Base-by-base conservation (phyloP, 2,888 invertebrate genomes). In the Aleiodes alternator region DNA sequence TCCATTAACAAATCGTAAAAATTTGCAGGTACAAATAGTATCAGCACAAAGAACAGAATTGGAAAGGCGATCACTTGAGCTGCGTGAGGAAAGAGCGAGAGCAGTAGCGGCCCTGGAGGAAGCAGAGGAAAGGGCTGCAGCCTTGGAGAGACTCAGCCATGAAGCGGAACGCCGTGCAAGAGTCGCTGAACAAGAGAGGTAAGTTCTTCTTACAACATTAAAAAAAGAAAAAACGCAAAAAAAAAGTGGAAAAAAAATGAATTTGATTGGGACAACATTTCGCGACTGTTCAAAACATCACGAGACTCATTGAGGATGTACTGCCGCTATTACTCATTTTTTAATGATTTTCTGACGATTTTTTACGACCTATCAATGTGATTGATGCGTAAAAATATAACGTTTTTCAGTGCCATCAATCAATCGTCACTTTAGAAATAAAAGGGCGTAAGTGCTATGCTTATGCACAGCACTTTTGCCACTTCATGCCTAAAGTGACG, bases 81-180 rank as follows among this genome's bases (percentile, higher is more conserved):
- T 96, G 7, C 92, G 95, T 14, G 93, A 94, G 76, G 97, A 98
- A 89, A 93, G 97, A 82, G 96, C 97, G 78, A 93, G 93, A 78
- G 91, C 97, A 71, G 92, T 93, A 69, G 93, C 94, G 69, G 95
- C 96, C 76, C 91, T 98, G 75, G 98, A 98, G 80, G 97, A 98
- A 89, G 95, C 97, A 53, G 95, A 96, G 72, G 97, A 98, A 90
- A 93, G 96, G 87, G 96, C 97, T 84, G 90, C 95, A 82, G 93
- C 96, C 83, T 91, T 98, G 82, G 97, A 98, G 89, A 93, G 95
- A 83, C 95, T 82, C 89, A 91, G 83, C 85, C 90, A 85, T 90
- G 91, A 87, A 29, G 92, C 92, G 71, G 90, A 92, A 66, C 87
- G 86, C 75, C 87, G 89, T 68, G 88, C 88, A 64, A 86, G 84